phyloP scores from a whole-genome alignment of 2,113 vertebrate species.

The Sinocyclocheilus maitianheensis region DNA sequence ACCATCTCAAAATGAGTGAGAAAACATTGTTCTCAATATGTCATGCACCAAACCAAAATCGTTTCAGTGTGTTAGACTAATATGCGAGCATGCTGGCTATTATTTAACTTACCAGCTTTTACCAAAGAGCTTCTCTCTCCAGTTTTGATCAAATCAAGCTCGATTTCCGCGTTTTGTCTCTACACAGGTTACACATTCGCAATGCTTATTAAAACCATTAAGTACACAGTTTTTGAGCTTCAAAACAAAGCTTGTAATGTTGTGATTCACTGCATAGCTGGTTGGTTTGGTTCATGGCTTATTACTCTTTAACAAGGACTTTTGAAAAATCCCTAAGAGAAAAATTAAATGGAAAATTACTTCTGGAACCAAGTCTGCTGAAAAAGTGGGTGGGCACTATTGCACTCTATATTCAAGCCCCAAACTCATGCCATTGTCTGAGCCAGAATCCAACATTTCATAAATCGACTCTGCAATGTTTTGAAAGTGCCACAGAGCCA shows the following conservation, averaged over 20 bases:
- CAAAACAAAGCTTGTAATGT: background rate
- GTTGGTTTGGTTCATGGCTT: background rate
- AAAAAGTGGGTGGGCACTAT: background rate
- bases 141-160: conserved; percentile 57
- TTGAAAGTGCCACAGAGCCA: background rate
- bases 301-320: background rate
- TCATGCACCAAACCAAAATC: conserved; percentile 12
- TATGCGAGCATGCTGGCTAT: background rate
- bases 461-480: background rate
- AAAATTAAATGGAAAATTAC: background rate
- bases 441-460: background rate
- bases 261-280: background rate
- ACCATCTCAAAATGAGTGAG: conserved; percentile 10
- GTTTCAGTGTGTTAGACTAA: background rate
- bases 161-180: conserved; percentile 64
- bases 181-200: too few relatives aligned
- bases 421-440: background rate
- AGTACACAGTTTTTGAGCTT: background rate
- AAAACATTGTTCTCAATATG: conserved; percentile 4
- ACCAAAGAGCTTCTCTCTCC: conserved; percentile 60
- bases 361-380: background rate
- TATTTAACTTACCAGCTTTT: conserved; percentile 69
- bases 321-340: background rate
- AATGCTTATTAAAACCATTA: background rate
- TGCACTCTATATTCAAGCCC: background rate